Evolutionary conservation across 2,888 invertebrate genomes (phyloP), one percentile per base, ranked within the genome.

Genomic region (Yponomeuta plumbellus): DNA sequence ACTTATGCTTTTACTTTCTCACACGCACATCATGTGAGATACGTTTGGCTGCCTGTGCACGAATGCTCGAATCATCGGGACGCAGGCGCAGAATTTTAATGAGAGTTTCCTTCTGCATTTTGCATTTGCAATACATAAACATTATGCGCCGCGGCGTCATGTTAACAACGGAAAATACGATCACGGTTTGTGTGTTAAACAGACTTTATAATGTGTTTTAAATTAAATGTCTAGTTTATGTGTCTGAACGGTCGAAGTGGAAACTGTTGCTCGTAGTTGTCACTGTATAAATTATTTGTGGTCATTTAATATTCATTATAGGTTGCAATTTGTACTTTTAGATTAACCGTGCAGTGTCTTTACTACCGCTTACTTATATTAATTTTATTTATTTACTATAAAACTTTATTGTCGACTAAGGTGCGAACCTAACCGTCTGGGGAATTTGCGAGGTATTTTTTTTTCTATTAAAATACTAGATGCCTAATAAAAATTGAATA

Each of bases 111-210:
- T 88, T 78, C 83, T 83, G 80, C 78, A 80, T 66, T 62, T 71
- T 81, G 80, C 82, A 83, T 79, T 80, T 72, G 80, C 76, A 78
- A 86, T 86, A 83, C 85, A 88, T 87, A 86, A 85, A 88, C 86
- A 88, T 86, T 83, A 84, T 82, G 80, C 83, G 79, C 76, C 77
- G 74, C 76, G 75, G 79, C 76, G 79, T 83, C 86, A 84, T 89
- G 89, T 88, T 88, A 81, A 89, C 88, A 87, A 84, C 85, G 87
- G 88, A 86, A 84, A 86, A 87, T 81, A 80, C 79, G 80, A 74
- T 80, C 83, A 80, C 82, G 75, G 70, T 70, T 75, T 83, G 85
- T 83, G 80, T 86, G 77, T 78, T 81, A 86, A 85, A 75, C 75
- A 74, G 72, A 67, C 73, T 68, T 81, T 80, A 79, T 84, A 83